Evolutionary conservation across 2,888 invertebrate species (phyloP), one percentile per base, ranked within the genome.

Genomic region (Troilus luridus): DNA sequence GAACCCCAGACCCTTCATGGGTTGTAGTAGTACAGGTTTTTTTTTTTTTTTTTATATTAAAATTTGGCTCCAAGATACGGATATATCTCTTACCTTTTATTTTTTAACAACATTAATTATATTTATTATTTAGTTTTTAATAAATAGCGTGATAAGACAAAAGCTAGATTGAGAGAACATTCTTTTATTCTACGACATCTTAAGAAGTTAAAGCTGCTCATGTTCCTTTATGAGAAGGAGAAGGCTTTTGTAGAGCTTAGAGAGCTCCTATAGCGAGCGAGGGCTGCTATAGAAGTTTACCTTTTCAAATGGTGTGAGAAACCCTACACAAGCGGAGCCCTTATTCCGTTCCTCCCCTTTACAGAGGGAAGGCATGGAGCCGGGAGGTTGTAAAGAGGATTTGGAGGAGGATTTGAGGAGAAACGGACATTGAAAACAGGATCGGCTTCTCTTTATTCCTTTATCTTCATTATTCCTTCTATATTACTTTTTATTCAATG

Each of bases 231-330:
- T 67, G 67, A 67, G 14, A 14, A 14, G 24, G 67, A 67, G 14
- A 14, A 14, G 24, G 67, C 67, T 67, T 67, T 67, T 67, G 67
- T 67, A 67, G 67, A 12, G 24, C 64, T 64, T n/a, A 64, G 64
- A 10, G 64, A n/a, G 12, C 12, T 24, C 14, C 12, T 5, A 1
- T 41, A 41, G 41, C 41, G 41, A 41, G 12, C 24, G 1, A 11
- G 8, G 10, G 12, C 24, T 14, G n/a, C 64, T 67, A 67, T 67
- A 67, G 67, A 67, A 67, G 27, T 67, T 67, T 67, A 67, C 67
- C 67, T 67, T 67, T 67, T 67, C 67, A 67, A 67, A 67, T 67
- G 67, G 67, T 27, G 67, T 27, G 67, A 67, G 67, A 27, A 67
- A 67, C 67, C 67, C 67, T 27, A 24, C 12, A 14, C 41, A 41